phyloP scores from a whole-genome alignment of 2,113 vertebrate genomes.

The Archocentrus centrarchus region DNA sequence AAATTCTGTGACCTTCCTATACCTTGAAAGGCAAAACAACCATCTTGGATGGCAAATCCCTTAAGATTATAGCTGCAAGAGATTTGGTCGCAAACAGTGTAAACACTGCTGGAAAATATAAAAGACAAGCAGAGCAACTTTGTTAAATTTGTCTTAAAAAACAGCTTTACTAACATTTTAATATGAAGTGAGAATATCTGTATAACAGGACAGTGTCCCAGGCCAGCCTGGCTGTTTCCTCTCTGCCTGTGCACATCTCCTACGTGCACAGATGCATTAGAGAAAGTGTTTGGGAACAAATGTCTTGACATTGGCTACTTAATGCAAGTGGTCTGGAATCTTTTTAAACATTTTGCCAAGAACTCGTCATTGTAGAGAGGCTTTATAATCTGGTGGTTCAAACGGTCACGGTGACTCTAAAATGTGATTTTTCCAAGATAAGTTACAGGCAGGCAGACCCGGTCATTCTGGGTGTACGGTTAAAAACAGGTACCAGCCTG shows the following conservation, averaged over 20 bases:
- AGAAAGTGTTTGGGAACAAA: slow-evolving; percentile 47
- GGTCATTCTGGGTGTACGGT: not conserved
- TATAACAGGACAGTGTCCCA: slow-evolving; percentile 23
- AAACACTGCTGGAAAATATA: slow-evolving; percentile 20
- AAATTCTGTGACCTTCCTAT: slow-evolving; percentile 33
- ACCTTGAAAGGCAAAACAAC: slow-evolving; percentile 26
- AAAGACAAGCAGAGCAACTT: slow-evolving; percentile 4
- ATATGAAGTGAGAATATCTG: slow-evolving; percentile 1
- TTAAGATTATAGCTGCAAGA: slow-evolving; percentile 14
- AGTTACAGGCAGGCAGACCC: slow-evolving; percentile 8
- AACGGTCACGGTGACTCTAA: slow-evolving; percentile 32
- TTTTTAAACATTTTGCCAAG: slow-evolving; percentile 43
- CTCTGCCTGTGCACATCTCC: slow-evolving; percentile 32
- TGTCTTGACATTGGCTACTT: slow-evolving; percentile 56
- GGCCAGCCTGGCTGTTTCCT: not conserved
- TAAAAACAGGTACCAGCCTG: slow-evolving; percentile 5
- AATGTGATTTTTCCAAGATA: slow-evolving; percentile 25
- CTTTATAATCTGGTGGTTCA: slow-evolving; percentile 39
- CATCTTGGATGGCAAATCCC: slow-evolving; percentile 13
- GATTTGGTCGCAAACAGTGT: not conserved
- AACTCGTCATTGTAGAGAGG: slow-evolving; percentile 12
- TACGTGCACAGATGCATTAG: slow-evolving; percentile 37
- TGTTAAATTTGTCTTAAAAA: not conserved
- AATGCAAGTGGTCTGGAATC: slow-evolving; percentile 58
- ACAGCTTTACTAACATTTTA: slow-evolving; percentile 7